Conservation (phyloP, 2,113 vertebrate species). For the Rallus limicola region DNA sequence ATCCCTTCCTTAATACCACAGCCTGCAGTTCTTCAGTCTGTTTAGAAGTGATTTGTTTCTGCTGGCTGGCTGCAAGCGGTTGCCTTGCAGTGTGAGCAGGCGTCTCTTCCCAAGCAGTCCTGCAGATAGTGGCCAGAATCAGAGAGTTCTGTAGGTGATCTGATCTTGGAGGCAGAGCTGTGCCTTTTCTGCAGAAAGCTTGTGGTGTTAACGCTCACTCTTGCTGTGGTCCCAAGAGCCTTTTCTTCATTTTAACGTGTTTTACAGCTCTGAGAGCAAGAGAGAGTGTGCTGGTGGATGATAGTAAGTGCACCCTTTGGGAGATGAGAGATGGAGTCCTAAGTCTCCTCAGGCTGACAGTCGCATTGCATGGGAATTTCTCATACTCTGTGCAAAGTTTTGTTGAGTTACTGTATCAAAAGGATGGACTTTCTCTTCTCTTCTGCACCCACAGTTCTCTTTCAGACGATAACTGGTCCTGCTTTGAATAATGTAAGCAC, state of each 20-base stretch:
- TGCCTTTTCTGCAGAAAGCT: neutral
- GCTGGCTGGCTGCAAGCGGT: accelerated
- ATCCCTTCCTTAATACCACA: neutral
- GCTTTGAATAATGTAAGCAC: neutral
- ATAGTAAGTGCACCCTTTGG: neutral
- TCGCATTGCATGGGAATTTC: neutral
- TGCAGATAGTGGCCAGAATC: neutral
- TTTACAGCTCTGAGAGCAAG: neutral
- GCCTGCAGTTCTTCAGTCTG: neutral
- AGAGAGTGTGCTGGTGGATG: neutral
- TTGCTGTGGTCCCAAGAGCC: accelerated
- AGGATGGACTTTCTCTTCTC: neutral
- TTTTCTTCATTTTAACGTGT: neutral
- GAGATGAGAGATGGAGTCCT: neutral
- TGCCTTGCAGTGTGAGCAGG: neutral
- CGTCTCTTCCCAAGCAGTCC: neutral
- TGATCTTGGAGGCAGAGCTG: neutral
- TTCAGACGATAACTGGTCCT: neutral
- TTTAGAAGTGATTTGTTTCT: neutral
- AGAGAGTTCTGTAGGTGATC: neutral
- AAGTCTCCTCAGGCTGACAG: neutral
- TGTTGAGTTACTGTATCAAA: neutral
- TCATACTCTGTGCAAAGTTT: neutral
- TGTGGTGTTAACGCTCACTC: neutral
- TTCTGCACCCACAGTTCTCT: neutral